Evolutionary conservation across 2,113 vertebrate species (phyloP), one percentile per base, ranked within the genome.

Genomic region (Morone saxatilis): DNA sequence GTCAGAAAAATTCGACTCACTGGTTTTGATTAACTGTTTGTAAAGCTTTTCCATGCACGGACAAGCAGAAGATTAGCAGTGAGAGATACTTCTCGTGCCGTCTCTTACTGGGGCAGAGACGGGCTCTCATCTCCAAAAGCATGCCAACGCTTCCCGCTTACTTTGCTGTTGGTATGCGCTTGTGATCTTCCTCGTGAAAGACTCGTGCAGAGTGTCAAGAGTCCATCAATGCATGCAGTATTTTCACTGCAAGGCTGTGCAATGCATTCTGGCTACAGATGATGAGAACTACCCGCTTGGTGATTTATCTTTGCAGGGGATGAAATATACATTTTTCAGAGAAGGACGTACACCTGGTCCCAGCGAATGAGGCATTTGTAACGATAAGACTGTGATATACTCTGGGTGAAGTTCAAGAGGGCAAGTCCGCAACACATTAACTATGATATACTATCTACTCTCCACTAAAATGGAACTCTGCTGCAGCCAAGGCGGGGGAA

Each of bases 341-440:
- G 75, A 56, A 59, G 63, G 74, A 91, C 86, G 40, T 71, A 9
- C 78, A 71, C 83, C 85, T 47, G 67, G 76, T 80, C 47, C 59
- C 63, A 56, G 76, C 7, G 78, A 86, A 83, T 76, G 73, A 89
- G 81, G 75, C 88, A 67, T 86, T 80, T 78, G 83, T 72, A 79
- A 81, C 53, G 84, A 92, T 90, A 90, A 92, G 86, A 83, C 87
- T 31, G 50, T 87, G 92, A 92, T 91, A 73, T 89, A 93, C 88
- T 92, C 86, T 57, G 71, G 77, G 81, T 82, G 87, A 65, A 85
- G 91, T 91, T 93, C 91, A 93, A 89, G 71, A 92, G 92, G 87
- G 76, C 87, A 68, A 91, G 75, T 77, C 76, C 11, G 57, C 86
- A 78, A 72, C 82, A 80, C 90, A 83, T 92, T 90, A 89, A 86